Evolutionary conservation across 2,113 vertebrate genomes (phyloP).

Genomic region (Mungos mungo): DNA sequence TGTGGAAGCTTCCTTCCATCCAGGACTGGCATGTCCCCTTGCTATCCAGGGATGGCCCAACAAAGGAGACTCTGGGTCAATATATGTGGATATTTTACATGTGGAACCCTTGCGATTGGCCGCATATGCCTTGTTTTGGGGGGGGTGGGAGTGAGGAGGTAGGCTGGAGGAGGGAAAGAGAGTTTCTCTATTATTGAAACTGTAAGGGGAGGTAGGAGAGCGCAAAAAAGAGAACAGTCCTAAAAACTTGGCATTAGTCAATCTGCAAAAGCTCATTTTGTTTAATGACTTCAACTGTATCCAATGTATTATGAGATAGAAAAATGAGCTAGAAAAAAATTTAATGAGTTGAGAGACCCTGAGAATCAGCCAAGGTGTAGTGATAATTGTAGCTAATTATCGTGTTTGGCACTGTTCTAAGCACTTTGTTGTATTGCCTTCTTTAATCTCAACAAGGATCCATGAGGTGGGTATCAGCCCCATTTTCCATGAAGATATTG

Average conservation of each 20-base stretch:
- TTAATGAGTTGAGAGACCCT: slow-evolving; percentile 42
- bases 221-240: background rate
- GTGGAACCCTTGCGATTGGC: background rate
- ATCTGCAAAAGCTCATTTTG: background rate
- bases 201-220: background rate
- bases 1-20: slow-evolving; percentile 37
- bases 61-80: background rate
- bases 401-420: slow-evolving; percentile 7
- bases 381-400: slow-evolving; percentile 52
- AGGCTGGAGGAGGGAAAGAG: background rate
- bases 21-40: background rate
- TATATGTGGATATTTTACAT: background rate
- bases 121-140: background rate
- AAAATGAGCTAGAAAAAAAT: slow-evolving; percentile 41
- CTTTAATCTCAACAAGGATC: slow-evolving; percentile 30
- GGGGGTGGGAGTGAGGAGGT: background rate
- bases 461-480: background rate
- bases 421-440: background rate
- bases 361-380: slow-evolving; percentile 15
- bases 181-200: background rate
- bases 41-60: background rate
- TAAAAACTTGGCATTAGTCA: background rate
- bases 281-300: background rate
- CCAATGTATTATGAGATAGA: background rate
- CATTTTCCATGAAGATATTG: background rate